Percentiles rank a stretch among this genome's conserved stretches.
Conservation (phyloP, 35 echinoderm and acorn worm species). For the Diadema setosum region DNA sequence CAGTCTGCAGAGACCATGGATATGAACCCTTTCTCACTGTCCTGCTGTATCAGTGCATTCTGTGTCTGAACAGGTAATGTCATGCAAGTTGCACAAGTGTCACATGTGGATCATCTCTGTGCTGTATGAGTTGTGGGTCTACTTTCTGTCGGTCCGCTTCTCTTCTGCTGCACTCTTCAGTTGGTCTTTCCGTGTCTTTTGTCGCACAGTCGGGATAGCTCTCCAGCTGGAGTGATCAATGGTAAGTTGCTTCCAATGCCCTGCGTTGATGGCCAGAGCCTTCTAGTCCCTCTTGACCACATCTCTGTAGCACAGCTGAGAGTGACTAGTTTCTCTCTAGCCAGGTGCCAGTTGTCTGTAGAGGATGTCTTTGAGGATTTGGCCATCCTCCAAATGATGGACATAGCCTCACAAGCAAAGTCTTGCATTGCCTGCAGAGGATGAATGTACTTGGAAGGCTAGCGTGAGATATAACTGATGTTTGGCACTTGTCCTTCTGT, state of each 20-base stretch:
- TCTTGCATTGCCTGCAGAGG: background rate
- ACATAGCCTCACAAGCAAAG: constrained; percentile 2
- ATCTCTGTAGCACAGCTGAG: background rate
- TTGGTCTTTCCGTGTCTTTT: background rate
- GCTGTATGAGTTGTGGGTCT: background rate
- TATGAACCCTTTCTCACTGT: no score
- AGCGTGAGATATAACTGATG: background rate
- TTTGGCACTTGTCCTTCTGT: constrained; percentile 3
- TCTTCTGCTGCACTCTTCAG: constrained; percentile 10
- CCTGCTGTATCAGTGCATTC: no score
- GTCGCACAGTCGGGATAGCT: background rate
- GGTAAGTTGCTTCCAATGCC: background rate
- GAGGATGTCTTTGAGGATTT: background rate
- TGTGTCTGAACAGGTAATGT: no score
- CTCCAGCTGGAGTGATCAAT: background rate
- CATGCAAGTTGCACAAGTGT: no score
- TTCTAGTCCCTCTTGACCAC: background rate
- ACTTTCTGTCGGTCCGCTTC: background rate
- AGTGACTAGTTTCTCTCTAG: background rate
- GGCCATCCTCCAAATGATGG: constrained; percentile 3
- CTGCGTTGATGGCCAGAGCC: background rate
- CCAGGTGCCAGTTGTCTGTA: background rate
- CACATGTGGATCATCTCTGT: background rate
- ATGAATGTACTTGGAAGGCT: constrained; percentile 3
- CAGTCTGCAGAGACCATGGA: no score